Evolutionary conservation across 2,113 vertebrate species (phyloP).

Genomic region (Sylvia atricapilla): DNA sequence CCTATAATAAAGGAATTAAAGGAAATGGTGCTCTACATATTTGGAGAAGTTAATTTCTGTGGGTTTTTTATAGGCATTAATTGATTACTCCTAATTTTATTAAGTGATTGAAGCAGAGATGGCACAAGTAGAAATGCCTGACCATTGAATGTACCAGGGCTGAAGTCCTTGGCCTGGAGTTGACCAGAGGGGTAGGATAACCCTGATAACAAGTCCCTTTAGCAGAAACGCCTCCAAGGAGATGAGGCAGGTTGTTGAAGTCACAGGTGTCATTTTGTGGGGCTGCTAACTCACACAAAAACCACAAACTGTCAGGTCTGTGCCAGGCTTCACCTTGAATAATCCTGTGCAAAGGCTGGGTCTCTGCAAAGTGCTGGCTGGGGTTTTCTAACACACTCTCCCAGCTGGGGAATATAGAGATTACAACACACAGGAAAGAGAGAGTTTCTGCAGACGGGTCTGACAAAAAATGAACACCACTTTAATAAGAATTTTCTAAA

Average conservation of each 20-base stretch:
- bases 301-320: neutral
- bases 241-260: neutral
- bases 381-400: neutral
- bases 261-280: fast-evolving
- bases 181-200: neutral
- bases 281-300: neutral
- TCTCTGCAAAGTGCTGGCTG: neutral
- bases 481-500: neutral
- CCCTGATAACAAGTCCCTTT: neutral
- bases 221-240: neutral
- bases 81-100: neutral
- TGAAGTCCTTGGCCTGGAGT: neutral
- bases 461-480: neutral
- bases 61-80: neutral
- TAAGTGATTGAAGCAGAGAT: neutral
- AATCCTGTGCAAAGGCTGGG: neutral
- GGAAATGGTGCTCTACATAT: neutral
- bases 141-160: neutral
- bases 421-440: fast-evolving
- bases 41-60: neutral
- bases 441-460: neutral
- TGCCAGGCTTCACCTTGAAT: neutral
- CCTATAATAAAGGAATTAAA: neutral
- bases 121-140: neutral
- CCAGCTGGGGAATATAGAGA: neutral